Evolutionary conservation across 2,888 invertebrate genomes (phyloP).

Genomic region (Lithophane semibrunnea): DNA sequence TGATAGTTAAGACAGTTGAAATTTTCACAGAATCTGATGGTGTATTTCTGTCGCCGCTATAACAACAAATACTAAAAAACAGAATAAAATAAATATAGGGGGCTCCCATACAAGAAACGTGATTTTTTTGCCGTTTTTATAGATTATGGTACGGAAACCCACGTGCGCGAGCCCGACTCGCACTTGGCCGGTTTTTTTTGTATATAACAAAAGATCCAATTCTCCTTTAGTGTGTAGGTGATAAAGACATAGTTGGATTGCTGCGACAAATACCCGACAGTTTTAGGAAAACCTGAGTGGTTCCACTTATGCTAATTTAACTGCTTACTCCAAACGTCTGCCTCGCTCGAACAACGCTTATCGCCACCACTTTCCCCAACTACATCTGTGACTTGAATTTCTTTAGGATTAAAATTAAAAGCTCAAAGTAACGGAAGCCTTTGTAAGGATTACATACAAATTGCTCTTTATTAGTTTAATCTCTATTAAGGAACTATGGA

Average conservation of each 20-base stretch:
- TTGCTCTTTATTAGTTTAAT: slow-evolving; percentile 48
- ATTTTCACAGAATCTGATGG: no score
- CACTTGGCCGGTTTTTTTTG: no score
- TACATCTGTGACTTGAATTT: slow-evolving; percentile 64
- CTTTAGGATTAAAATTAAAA: slow-evolving; percentile 62
- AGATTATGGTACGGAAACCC: no score
- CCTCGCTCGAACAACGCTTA: slow-evolving; percentile 52
- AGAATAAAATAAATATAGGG: no score
- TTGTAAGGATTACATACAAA: slow-evolving; percentile 54
- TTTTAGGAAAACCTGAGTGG: slow-evolving; percentile 53
- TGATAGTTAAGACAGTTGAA: no score
- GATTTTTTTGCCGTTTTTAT: no score
- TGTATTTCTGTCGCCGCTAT: no score
- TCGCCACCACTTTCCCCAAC: slow-evolving; percentile 58
- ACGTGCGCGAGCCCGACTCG: no score
- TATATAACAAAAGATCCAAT: background rate
- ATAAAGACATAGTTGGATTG: slow-evolving; percentile 38
- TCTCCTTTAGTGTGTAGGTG: background rate
- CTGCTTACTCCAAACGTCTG: slow-evolving; percentile 55
- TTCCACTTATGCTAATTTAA: slow-evolving; percentile 64
- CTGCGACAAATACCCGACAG: slow-evolving; percentile 47
- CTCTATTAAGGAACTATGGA: slow-evolving; percentile 32
- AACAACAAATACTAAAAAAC: no score
- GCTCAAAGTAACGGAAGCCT: slow-evolving; percentile 25
- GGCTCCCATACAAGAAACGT: no score